phyloP scores from a whole-genome alignment of 2,888 invertebrate species.

The Tenthredo scrophulariae region DNA sequence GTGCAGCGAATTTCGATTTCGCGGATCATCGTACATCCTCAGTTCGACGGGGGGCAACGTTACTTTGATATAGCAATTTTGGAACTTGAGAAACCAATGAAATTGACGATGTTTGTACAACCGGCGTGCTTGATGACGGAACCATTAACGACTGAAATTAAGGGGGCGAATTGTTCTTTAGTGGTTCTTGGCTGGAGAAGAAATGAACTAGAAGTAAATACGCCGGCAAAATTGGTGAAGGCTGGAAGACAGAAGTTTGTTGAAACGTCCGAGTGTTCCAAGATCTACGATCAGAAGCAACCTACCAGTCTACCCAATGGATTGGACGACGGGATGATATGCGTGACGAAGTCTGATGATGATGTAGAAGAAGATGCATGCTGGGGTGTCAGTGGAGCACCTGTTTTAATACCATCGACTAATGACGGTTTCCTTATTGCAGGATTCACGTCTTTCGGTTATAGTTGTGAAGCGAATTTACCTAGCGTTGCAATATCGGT shows the following conservation, averaged over 20 bases:
- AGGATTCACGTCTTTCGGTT: constrained; percentile 72
- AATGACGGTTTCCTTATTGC: constrained; percentile 62
- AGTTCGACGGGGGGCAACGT: constrained; percentile 64
- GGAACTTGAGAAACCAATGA: constrained; percentile 62
- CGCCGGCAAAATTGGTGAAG: constrained; percentile 64
- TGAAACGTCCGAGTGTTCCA: constrained; percentile 61
- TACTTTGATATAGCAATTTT: constrained; percentile 73
- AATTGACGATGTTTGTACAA: constrained; percentile 60
- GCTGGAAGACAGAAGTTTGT: constrained; percentile 67
- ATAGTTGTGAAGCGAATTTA: constrained; percentile 65
- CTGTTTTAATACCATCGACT: constrained; percentile 64
- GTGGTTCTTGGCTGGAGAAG: constrained; percentile 68
- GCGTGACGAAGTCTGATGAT: constrained; percentile 63
- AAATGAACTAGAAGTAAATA: constrained; percentile 58
- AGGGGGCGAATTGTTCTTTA: neutral
- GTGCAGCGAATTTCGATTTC: constrained; percentile 65
- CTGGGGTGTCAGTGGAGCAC: constrained; percentile 73
- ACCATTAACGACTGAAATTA: neutral
- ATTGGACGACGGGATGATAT: constrained; percentile 68
- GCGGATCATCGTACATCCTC: constrained; percentile 66
- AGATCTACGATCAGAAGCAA: constrained; percentile 55
- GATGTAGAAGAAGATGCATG: constrained; percentile 58
- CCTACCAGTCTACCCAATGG: constrained; percentile 64
- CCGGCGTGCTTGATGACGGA: constrained; percentile 65
- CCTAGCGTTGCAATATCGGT: constrained; percentile 72